Evolutionary conservation across 2,113 vertebrate genomes (phyloP).

Genomic region (Choloepus hoffmanni): DNA sequence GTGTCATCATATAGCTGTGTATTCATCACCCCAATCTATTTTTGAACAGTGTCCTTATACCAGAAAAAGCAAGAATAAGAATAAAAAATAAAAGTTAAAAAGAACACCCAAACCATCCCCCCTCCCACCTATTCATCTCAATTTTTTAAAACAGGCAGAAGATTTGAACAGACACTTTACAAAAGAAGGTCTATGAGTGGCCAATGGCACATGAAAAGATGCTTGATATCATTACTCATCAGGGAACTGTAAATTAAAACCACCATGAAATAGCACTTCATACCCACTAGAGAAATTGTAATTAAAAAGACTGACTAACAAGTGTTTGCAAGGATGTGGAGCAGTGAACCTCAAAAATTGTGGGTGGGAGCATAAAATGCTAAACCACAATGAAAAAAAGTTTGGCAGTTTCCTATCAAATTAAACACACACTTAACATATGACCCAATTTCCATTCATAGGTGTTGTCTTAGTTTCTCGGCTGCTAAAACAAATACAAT

Average conservation of each 20-base stretch:
- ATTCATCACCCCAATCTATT: no score
- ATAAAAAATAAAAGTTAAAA: no score
- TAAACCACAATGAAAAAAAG: background rate
- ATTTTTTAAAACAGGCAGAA: background rate
- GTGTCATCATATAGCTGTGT: no score
- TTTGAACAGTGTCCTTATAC: no score
- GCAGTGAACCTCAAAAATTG: background rate
- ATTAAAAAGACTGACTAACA: constrained; percentile 7
- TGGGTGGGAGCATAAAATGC: background rate
- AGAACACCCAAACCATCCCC: no score
- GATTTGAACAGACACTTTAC: background rate
- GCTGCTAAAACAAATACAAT: no score
- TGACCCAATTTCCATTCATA: background rate
- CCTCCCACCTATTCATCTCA: background rate
- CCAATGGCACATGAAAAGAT: background rate
- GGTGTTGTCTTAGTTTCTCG: no score
- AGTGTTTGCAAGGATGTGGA: background rate
- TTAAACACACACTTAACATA: background rate
- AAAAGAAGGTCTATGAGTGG: background rate
- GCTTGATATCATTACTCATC: background rate
- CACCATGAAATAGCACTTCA: background rate
- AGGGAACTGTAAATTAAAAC: background rate
- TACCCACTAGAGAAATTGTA: background rate
- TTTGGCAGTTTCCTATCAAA: background rate
- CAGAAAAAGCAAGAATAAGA: no score